Conservation (phyloP, 2,888 invertebrate species). For the Lasioglossum oenotherae region DNA sequence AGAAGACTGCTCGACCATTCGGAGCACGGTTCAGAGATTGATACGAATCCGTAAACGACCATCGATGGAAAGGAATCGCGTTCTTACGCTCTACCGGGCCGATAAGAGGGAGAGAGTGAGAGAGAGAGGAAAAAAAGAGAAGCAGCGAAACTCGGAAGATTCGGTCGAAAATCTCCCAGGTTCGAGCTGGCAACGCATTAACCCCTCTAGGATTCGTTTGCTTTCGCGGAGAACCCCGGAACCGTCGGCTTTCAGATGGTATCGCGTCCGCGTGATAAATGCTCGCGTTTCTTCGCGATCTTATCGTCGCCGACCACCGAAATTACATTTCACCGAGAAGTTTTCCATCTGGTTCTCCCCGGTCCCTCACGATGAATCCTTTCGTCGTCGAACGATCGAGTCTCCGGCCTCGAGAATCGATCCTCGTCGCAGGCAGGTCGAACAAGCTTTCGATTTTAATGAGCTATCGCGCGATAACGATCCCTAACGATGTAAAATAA, state of each 20-base stretch:
- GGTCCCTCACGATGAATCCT: neutral
- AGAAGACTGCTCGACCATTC: constrained; percentile 35
- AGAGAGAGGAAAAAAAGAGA: neutral
- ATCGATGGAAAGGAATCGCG: constrained; percentile 33
- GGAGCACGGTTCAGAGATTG: constrained; percentile 32
- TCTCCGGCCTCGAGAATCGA: neutral
- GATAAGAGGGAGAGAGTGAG: neutral
- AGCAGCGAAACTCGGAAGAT: constrained; percentile 3
- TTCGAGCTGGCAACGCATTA: constrained; percentile 7
- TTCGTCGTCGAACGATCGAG: constrained; percentile 10
- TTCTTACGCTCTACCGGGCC: neutral
- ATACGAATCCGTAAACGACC: constrained; percentile 57
- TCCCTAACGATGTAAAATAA: neutral
- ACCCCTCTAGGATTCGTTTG: constrained; percentile 1
- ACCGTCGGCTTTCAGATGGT: constrained; percentile 15
- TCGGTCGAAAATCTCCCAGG: neutral
- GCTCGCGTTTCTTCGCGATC: constrained; percentile 12
- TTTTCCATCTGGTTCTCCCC: neutral
- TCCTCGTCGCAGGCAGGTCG: neutral
- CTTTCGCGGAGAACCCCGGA: neutral
- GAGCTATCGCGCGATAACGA: neutral
- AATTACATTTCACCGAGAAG: constrained; percentile 29
- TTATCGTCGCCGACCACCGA: constrained; percentile 18
- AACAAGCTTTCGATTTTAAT: neutral
- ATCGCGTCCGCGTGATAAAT: constrained; percentile 41